Evolutionary conservation across 2,888 invertebrate genomes (phyloP).

Genomic region (Alloplasta piceator): DNA sequence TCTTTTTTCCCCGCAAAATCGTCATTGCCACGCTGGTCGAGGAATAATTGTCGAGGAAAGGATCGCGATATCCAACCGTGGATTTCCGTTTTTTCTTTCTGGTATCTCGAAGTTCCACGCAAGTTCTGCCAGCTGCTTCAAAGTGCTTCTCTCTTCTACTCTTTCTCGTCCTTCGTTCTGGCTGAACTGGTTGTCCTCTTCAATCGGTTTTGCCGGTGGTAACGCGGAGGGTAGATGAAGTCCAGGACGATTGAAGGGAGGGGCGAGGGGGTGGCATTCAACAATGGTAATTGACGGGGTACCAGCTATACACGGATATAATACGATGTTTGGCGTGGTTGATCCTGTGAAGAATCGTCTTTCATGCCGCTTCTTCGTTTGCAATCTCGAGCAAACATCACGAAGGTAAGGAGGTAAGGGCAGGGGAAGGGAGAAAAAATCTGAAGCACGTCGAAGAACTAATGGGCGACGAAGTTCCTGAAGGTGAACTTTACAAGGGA

Average conservation of each 20-base stretch:
- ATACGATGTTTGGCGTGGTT: conserved; percentile 57
- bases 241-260: conserved; percentile 12
- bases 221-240: not conserved
- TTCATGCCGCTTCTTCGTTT: not conserved
- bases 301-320: conserved; percentile 60
- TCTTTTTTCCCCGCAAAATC: no score
- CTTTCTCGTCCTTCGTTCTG: not conserved
- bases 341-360: conserved; percentile 9
- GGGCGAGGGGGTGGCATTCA: conserved; percentile 28
- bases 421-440: not conserved
- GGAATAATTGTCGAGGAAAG: no score
- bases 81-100: not conserved
- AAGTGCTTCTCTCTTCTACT: conserved; percentile 60
- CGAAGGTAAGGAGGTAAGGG: not conserved
- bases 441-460: not conserved
- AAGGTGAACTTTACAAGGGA: no score
- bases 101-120: not conserved
- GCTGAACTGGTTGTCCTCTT: not conserved
- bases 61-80: not conserved
- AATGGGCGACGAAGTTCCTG: not conserved
- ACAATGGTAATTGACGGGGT: conserved; percentile 68
- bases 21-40: no score
- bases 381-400: not conserved
- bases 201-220: conserved; percentile 3
- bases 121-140: conserved; percentile 51